Base-by-base conservation (phyloP, 2,888 invertebrate species). In the Platycnemis pennipes region DNA sequence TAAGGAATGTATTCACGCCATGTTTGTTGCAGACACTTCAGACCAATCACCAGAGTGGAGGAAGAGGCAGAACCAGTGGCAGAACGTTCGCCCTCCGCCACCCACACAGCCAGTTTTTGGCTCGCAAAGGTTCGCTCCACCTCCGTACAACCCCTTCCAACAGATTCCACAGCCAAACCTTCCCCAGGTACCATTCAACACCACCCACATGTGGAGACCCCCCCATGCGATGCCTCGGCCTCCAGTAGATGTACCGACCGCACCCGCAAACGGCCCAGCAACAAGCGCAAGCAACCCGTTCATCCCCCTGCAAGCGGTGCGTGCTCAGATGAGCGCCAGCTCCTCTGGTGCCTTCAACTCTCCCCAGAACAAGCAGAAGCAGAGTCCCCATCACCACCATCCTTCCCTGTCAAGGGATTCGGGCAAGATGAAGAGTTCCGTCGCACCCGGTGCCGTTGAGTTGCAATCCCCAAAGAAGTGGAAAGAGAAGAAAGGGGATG, bases 271-370 rank as follows among this genome's bases (percentile, higher is more conserved):
- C 4, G 1, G 26, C 8, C 26, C 63, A 22, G 11, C 44, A n/a
- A 37, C 22, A 19, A 13, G 89, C 42, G 3, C 89, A 31, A 56
- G 89, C 42, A 63, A 91, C 46, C 96, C 97, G 0, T 97, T 97
- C 95, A 97, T 97, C 53, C 97, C 97, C 0, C 96, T 97, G 37
- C 97, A 97, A 96, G 97, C 97, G 4, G 96, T 97, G 86, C 97
- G 97, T 94, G 96, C 96, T 94, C 96, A 96, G 94, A 96, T 96
- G 69, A 95, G 94, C 94, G 89, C 42, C 87, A 94, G 16, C 95
- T 94, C 45, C 8, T 49, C 88, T 31, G 46, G 49, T 49, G 8
- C 13, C 56, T 4, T 7, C 63, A 13, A 26, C 91, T n/a, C 22
- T 7, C 69, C n/a, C n/a, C 91, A 42, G 8, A 37, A 26, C 63